These are phyloP conservation scores for Lochmaea crataegi DNA, from an alignment of 2,888 invertebrate genomes.

Conservation along the genomic window DNA sequence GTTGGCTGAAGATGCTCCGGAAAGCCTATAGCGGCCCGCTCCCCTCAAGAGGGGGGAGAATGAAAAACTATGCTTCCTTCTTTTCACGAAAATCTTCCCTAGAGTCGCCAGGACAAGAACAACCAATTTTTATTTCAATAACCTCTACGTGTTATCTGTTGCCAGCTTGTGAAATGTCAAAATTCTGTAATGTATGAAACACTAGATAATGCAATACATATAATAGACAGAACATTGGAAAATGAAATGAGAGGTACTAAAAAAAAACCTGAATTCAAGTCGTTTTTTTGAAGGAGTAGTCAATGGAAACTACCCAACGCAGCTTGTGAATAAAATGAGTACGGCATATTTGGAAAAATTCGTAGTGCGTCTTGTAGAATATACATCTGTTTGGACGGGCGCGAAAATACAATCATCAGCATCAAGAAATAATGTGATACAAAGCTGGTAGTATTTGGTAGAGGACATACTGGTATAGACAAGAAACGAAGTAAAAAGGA, in stretches of 20 bases:
- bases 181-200: too few relatives aligned
- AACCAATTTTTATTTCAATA: too few relatives aligned
- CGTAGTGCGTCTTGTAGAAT: slow-evolving; percentile 31
- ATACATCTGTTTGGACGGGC: slow-evolving; percentile 29
- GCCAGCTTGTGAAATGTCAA: too few relatives aligned
- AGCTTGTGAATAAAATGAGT: slow-evolving; percentile 27
- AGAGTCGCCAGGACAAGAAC: too few relatives aligned
- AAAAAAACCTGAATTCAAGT: background rate
- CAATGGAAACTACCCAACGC: slow-evolving; percentile 31
- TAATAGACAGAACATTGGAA: background rate
- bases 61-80: too few relatives aligned
- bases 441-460: slow-evolving; percentile 26
- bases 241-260: slow-evolving; percentile 24
- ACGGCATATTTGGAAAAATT: slow-evolving; percentile 24
- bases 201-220: too few relatives aligned
- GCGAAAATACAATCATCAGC: slow-evolving; percentile 30
- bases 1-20: too few relatives aligned
- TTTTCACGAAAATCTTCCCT: too few relatives aligned
- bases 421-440: slow-evolving; percentile 18
- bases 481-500: slow-evolving; percentile 21
- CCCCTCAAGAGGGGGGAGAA: too few relatives aligned
- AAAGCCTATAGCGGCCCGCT: too few relatives aligned
- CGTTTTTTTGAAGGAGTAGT: slow-evolving; percentile 29
- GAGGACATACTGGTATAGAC: slow-evolving; percentile 16
- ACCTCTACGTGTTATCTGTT: too few relatives aligned